Percentiles rank a stretch among this genome's conserved stretches.
Evolutionary conservation across 2,113 vertebrate species (phyloP).

Genomic region (Esox niger): DNA sequence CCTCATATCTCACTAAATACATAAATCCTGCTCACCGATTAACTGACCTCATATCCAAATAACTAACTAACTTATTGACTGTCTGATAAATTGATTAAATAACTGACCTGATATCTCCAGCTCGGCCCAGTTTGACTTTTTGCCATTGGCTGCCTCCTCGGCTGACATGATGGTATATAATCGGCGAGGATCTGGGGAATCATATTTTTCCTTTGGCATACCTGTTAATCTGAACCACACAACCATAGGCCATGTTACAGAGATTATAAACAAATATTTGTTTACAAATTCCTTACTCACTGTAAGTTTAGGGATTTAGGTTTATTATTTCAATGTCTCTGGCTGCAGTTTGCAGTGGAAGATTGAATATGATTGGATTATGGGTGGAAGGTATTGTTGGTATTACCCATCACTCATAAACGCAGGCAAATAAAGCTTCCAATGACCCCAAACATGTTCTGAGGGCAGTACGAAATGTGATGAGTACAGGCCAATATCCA

Average conservation of each 20-base stretch:
- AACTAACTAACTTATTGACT: not conserved
- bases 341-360: no score
- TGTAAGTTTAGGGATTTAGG: no score
- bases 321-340: no score
- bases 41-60: not conserved
- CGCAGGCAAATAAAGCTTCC: no score
- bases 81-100: not conserved
- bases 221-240: constrained; percentile 82
- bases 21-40: not conserved
- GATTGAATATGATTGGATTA: no score
- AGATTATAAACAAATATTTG: not conserved
- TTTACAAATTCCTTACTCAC: no score
- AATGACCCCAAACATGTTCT: no score
- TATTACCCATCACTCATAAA: no score
- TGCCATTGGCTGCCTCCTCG: constrained; percentile 94
- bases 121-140: constrained; percentile 97
- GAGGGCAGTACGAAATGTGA: no score
- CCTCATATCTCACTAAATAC: no score
- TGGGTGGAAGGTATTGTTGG: no score
- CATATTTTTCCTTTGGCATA: constrained; percentile 99
- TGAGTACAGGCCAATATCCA: no score
- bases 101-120: constrained; percentile 96
- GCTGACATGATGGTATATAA: constrained; percentile 99
- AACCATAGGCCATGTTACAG: not conserved
- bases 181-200: constrained; percentile 96